Percentiles rank a stretch among this genome's conserved stretches.
phyloP scores from a whole-genome alignment of 2,888 invertebrate species.

The Spisula solida region DNA sequence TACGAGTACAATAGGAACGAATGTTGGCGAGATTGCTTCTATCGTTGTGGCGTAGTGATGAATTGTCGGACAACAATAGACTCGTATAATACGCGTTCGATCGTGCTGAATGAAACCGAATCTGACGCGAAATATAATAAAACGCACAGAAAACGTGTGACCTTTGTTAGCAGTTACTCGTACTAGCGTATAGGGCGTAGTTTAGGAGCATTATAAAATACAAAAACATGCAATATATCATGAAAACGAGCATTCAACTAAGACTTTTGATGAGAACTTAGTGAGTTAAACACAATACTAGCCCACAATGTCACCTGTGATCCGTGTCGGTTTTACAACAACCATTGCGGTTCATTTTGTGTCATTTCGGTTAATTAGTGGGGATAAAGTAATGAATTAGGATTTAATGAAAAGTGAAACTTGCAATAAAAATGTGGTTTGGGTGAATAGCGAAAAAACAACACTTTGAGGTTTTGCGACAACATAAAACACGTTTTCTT shows the following conservation, averaged over 20 bases:
- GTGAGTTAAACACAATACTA: slow-evolving; percentile 55
- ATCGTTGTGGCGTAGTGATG: slow-evolving; percentile 32
- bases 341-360: slow-evolving; percentile 27
- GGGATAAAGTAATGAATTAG: slow-evolving; percentile 18
- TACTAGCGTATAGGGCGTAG: slow-evolving; percentile 36
- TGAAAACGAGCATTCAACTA: slow-evolving; percentile 35
- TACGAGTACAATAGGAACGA: neutral
- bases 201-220: slow-evolving; percentile 47
- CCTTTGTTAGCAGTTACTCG: slow-evolving; percentile 46
- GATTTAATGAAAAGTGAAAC: slow-evolving; percentile 11
- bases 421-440: slow-evolving; percentile 25
- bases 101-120: slow-evolving; percentile 53
- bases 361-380: slow-evolving; percentile 29
- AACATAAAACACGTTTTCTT: neutral
- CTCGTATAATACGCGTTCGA: slow-evolving; percentile 7
- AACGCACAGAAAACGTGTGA: slow-evolving; percentile 52
- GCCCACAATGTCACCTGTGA: slow-evolving; percentile 50
- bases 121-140: slow-evolving; percentile 54
- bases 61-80: slow-evolving; percentile 46
- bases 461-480: neutral
- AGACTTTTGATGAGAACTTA: slow-evolving; percentile 44
- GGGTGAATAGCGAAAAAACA: neutral
- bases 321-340: slow-evolving; percentile 28
- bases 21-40: neutral
- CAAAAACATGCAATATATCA: slow-evolving; percentile 56